phyloP scores from a whole-genome alignment of 2,888 invertebrate genomes.

The Vandiemenella viatica region DNA sequence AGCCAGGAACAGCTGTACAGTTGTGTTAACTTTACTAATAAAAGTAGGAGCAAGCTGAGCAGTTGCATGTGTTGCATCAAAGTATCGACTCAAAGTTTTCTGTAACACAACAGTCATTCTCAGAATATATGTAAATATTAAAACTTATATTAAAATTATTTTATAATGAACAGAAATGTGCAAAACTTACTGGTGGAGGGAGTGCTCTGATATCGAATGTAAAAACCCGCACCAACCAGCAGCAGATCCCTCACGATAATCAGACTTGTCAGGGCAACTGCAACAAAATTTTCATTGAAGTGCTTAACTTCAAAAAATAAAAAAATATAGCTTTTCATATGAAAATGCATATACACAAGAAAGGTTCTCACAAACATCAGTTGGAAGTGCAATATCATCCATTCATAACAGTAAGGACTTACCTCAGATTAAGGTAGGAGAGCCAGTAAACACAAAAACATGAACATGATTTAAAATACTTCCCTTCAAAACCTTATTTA shows the following conservation, averaged over 20 bases:
- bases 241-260: slow-evolving; percentile 72
- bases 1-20: slow-evolving; percentile 70
- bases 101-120: slow-evolving; percentile 30
- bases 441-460: too few relatives aligned
- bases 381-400: background rate
- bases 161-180: too few relatives aligned
- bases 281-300: slow-evolving; percentile 10
- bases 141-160: background rate
- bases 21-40: slow-evolving; percentile 90
- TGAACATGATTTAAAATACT: too few relatives aligned
- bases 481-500: too few relatives aligned
- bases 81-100: slow-evolving; percentile 75
- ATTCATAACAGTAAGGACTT: too few relatives aligned
- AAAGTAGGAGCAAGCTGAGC: slow-evolving; percentile 83
- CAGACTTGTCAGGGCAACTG: slow-evolving; percentile 53
- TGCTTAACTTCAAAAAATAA: background rate
- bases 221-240: slow-evolving; percentile 71
- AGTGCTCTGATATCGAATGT: slow-evolving; percentile 80
- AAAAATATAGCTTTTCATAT: background rate
- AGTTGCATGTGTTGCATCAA: slow-evolving; percentile 85
- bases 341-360: background rate
- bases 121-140: too few relatives aligned
- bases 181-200: slow-evolving; percentile 75
- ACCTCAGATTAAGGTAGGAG: too few relatives aligned
- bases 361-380: background rate